phyloP scores from a whole-genome alignment of 1,140 invertebrate genomes.

The Microplitis demolitor region DNA sequence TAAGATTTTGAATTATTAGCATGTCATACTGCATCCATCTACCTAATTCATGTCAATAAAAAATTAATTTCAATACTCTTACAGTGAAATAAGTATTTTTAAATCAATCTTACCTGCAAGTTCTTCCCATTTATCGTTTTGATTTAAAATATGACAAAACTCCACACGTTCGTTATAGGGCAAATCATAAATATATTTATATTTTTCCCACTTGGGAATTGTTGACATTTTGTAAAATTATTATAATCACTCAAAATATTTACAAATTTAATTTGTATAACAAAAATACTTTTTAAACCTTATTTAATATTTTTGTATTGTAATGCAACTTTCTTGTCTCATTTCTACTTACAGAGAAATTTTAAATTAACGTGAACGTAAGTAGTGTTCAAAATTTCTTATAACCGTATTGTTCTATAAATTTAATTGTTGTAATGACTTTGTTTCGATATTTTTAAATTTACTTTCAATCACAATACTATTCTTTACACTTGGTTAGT shows the following conservation, averaged over 20 bases:
- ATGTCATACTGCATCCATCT: slow-evolving; percentile 61
- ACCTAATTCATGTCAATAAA: slow-evolving; percentile 44
- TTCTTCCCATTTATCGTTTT: slow-evolving; percentile 78
- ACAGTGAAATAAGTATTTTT: background rate
- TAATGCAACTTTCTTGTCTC: no score
- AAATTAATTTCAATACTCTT: slow-evolving; percentile 3
- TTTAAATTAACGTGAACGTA: no score
- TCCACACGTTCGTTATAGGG: slow-evolving; percentile 71
- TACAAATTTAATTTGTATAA: background rate
- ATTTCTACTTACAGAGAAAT: no score
- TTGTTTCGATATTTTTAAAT: no score
- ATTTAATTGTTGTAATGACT: no score
- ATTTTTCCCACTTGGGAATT: background rate
- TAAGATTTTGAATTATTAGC: slow-evolving; percentile 60
- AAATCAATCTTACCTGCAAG: slow-evolving; percentile 64
- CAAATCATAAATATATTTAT: slow-evolving; percentile 62
- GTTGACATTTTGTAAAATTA: background rate
- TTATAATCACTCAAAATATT: background rate
- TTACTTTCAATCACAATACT: no score
- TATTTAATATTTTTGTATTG: no score
- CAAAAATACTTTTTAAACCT: background rate
- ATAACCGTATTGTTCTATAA: no score
- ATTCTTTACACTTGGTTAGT: no score
- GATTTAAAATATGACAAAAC: slow-evolving; percentile 77
- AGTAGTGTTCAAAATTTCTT: no score